Evolutionary conservation across 2,113 vertebrate genomes (phyloP).

Genomic region (Anhinga rufa): DNA sequence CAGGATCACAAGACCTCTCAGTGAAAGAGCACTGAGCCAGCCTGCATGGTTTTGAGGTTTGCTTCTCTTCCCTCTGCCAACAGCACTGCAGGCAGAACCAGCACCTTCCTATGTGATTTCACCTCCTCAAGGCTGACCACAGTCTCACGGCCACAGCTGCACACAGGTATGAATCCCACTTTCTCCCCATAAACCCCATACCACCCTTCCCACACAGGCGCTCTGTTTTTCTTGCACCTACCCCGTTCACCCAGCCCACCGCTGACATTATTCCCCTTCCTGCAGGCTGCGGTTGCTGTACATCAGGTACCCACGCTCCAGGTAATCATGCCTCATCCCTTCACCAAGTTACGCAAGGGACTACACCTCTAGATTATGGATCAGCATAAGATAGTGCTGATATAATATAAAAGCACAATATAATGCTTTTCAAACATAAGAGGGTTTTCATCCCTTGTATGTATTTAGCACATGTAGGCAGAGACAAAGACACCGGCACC

Average conservation of each 20-base stretch:
- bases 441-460: neutral
- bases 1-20: fast-evolving
- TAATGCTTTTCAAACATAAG: neutral
- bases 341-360: neutral
- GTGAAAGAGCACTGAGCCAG: too few species aligned
- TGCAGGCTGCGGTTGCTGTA: neutral
- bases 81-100: fast-evolving
- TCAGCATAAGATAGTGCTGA: neutral
- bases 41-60: neutral
- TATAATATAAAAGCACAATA: neutral
- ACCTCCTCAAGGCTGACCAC: neutral
- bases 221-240: neutral
- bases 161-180: neutral
- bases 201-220: neutral
- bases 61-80: neutral
- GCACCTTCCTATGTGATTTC: fast-evolving
- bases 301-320: neutral
- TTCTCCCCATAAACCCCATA: neutral
- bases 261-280: neutral
- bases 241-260: neutral
- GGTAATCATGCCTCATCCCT: neutral
- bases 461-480: neutral
- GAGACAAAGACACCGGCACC: neutral
- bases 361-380: too few species aligned
- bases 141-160: neutral